These are phyloP conservation scores for Balearica regulorum DNA, from an alignment of 2,797 vertebrate species.

Conservation along the genomic window DNA sequence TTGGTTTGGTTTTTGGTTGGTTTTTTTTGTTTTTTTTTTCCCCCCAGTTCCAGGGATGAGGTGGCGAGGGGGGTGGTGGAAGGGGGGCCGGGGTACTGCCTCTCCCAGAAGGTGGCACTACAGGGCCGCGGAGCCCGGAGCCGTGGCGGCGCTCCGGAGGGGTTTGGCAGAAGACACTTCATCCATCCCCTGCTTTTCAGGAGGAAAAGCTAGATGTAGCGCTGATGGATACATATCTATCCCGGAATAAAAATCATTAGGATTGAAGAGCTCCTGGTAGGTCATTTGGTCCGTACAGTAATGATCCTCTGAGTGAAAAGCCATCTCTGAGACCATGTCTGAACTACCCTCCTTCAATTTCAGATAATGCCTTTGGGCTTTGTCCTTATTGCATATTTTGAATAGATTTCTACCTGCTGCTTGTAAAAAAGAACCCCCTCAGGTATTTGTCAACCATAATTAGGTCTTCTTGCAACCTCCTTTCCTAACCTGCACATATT, in stretches of 20 bases:
- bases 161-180: background rate
- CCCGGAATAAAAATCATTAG: background rate
- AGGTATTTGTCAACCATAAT: constrained; percentile 45
- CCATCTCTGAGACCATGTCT: background rate
- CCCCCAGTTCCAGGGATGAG: background rate
- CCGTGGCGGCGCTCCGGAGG: background rate
- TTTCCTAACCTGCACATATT: constrained; percentile 18
- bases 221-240: background rate
- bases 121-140: constrained; percentile 51
- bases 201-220: background rate
- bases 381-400: constrained; percentile 37
- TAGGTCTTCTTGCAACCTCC: constrained; percentile 59
- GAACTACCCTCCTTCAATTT: constrained; percentile 2
- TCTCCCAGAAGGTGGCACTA: constrained; percentile 72
- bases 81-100: constrained; percentile 8
- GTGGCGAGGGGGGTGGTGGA: background rate
- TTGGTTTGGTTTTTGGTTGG: no score
- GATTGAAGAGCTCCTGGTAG: background rate
- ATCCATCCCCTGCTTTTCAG: background rate
- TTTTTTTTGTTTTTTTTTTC: no score
- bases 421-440: constrained; percentile 33
- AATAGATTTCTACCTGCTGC: constrained; percentile 40
- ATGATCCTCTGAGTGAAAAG: background rate
- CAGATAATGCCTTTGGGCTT: constrained; percentile 48
- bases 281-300: background rate